Evolutionary conservation across 2,888 invertebrate species (phyloP).

Genomic region (Brassicogethes aeneus): DNA sequence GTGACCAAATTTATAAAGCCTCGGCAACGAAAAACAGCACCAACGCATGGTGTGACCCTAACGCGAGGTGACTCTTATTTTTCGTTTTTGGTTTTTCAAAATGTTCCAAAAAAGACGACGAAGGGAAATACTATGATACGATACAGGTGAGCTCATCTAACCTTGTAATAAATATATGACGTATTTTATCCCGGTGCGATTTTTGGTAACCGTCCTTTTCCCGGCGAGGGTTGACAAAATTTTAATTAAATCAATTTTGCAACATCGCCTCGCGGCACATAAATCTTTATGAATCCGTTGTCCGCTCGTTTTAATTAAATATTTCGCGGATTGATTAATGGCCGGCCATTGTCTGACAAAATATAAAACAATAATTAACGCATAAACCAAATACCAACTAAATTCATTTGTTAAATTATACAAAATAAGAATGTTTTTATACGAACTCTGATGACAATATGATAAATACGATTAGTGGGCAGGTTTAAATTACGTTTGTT

Average conservation of each 20-base stretch:
- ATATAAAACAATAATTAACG: constrained; percentile 39
- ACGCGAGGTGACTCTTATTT: neutral
- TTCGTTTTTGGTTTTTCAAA: neutral
- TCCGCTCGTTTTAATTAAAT: constrained; percentile 44
- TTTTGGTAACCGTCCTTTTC: neutral
- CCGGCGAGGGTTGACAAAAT: constrained; percentile 31
- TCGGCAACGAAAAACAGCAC: neutral
- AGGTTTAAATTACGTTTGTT: neutral
- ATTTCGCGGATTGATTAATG: constrained; percentile 43
- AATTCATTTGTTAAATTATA: no score
- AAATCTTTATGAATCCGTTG: constrained; percentile 43
- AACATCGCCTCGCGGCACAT: constrained; percentile 36
- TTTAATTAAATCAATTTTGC: constrained; percentile 39
- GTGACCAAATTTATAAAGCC: neutral
- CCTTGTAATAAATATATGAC: neutral
- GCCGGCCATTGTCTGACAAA: constrained; percentile 40
- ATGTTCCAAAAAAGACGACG: neutral
- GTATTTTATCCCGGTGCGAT: neutral
- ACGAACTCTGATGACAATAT: no score
- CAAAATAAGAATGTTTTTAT: no score
- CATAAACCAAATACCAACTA: neutral
- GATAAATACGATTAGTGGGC: neutral
- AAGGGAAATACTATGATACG: constrained; percentile 5
- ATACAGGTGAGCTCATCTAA: constrained; percentile 20
- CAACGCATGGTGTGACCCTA: neutral